Evolutionary conservation across 2,113 vertebrate species (phyloP).

Genomic region (Coracopsis vasa): DNA sequence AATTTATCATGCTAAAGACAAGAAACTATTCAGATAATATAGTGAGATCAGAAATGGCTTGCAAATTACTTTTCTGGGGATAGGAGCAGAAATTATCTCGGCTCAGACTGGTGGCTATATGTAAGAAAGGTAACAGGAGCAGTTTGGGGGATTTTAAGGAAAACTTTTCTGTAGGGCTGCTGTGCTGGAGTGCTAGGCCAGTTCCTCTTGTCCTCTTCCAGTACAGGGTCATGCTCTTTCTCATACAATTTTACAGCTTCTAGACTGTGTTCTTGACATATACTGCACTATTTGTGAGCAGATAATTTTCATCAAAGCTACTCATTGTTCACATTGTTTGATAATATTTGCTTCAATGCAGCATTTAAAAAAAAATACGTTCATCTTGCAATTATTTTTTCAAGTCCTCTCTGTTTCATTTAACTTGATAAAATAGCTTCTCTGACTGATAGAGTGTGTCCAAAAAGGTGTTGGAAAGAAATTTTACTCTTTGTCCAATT

Average conservation of each 20-base stretch:
- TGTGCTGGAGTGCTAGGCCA: background rate
- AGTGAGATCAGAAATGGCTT: background rate
- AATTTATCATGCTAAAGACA: background rate
- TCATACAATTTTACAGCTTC: background rate
- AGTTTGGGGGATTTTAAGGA: background rate
- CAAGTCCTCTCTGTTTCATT: background rate
- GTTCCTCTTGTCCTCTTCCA: background rate
- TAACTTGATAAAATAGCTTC: background rate
- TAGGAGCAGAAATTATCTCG: background rate
- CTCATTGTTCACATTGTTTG: background rate
- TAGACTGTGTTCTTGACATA: background rate
- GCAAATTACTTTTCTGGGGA: background rate
- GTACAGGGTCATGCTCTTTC: background rate
- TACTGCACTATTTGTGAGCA: background rate
- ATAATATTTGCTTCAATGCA: background rate
- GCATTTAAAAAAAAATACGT: background rate
- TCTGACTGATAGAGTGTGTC: background rate
- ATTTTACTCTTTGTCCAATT: background rate
- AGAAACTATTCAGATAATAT: background rate
- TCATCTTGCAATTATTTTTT: background rate
- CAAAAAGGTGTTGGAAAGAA: background rate
- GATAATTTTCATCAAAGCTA: background rate
- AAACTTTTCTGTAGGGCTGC: background rate
- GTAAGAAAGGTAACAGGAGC: background rate
- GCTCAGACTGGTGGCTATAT: background rate